phyloP scores from a whole-genome alignment of 1,140 invertebrate genomes.

The Drosophila lacteicornis region DNA sequence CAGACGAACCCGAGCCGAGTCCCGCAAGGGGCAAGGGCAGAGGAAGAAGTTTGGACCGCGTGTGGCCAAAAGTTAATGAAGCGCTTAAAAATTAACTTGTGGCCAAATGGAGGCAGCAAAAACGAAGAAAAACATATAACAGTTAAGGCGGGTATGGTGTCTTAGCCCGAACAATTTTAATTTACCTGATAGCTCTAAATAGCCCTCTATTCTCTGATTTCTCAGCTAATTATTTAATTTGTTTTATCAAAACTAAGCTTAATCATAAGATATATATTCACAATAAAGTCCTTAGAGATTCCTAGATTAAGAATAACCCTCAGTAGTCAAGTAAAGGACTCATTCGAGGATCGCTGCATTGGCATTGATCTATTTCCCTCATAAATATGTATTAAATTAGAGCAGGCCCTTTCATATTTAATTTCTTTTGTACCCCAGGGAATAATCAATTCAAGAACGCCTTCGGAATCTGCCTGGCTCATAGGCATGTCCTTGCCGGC shows the following conservation, averaged over 20 bases:
- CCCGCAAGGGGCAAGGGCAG: conserved; percentile 36
- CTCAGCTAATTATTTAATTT: background rate
- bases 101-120: conserved; percentile 22
- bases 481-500: conserved; percentile 68
- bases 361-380: conserved; percentile 67
- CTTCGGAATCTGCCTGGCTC: conserved; percentile 47
- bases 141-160: conserved; percentile 24
- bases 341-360: conserved; percentile 6
- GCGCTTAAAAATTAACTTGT: conserved; percentile 76
- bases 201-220: too few relatives aligned
- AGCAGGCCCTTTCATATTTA: conserved; percentile 35
- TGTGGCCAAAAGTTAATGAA: conserved; percentile 82
- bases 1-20: conserved; percentile 52
- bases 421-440: conserved; percentile 41
- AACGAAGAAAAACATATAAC: conserved; percentile 8
- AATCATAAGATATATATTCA: background rate
- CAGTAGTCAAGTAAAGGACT: conserved; percentile 1
- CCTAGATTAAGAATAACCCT: background rate
- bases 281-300: background rate
- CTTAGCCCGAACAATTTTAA: background rate
- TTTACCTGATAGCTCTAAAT: too few relatives aligned
- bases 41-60: conserved; percentile 58
- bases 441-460: conserved; percentile 81
- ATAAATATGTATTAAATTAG: conserved; percentile 81
- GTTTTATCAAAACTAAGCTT: background rate